These are phyloP conservation scores for Pipra filicauda DNA, from an alignment of 2,113 vertebrate species.

Conservation along the genomic window DNA sequence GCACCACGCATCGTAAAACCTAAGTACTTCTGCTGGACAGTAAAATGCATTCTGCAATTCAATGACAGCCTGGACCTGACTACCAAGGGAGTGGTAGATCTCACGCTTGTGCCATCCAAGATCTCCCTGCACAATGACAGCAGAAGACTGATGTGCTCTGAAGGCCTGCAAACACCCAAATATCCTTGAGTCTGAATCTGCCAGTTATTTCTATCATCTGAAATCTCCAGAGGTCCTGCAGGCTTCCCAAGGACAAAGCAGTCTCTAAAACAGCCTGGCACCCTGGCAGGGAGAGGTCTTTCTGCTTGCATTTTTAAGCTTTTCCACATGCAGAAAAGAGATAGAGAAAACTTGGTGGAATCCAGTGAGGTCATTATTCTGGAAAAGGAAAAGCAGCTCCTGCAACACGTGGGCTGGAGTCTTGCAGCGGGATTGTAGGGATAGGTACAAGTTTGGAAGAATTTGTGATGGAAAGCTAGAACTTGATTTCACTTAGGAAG, in stretches of 20 bases:
- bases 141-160: not conserved
- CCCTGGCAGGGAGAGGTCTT: not conserved
- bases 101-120: not conserved
- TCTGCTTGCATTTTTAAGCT: not conserved
- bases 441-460: no score
- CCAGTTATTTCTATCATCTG: not conserved
- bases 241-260: not conserved
- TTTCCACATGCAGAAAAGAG: not conserved
- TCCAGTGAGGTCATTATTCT: not conserved
- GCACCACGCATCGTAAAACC: not conserved
- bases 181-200: not conserved
- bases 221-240: not conserved
- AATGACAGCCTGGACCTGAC: not conserved
- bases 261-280: not conserved
- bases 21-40: not conserved
- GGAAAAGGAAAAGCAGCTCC: not conserved
- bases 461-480: no score
- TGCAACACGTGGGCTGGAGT: not conserved
- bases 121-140: not conserved
- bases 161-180: not conserved
- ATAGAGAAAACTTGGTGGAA: accelerated
- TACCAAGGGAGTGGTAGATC: not conserved
- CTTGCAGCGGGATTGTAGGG: accelerated
- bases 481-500: no score
- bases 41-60: not conserved